Base-by-base conservation (phyloP, 2,888 invertebrate genomes). In the Epistrophella euchroma region DNA sequence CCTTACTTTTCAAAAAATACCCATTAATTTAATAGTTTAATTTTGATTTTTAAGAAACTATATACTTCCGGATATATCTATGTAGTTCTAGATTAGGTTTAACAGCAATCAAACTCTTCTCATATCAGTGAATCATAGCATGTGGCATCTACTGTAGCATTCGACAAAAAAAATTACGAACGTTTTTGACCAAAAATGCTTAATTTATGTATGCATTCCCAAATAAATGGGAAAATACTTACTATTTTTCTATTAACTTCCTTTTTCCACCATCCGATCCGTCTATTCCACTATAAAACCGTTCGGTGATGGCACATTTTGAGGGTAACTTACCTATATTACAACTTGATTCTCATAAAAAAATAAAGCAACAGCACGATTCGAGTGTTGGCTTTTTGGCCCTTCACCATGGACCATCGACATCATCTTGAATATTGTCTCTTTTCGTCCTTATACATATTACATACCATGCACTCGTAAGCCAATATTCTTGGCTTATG, bases 401-500 rank as follows among this genome's bases (percentile, higher is more conserved):
- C 60, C 22, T 19, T 22, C n/a, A 56, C 56, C 66, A 56, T 62
- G 22, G 10, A 60, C 40, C 28, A 25, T 45, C 25, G 11, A n/a
- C 43, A 52, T 71, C 52, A 10, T 43, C 35, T 40, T 55, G 32
- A 32, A 47, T 32, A 25, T 35, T 37, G 22, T 45, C 32, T 32
- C 40, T 19, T 32, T 32, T 56, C 37, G 2, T 50, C 3, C 32
- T 32, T 7, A 10, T n/a, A n/a, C 37, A 35, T 5, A 55, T 9
- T 19, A 37, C 0, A 25, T 37, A 11, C 62, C 47, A 56, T 56
- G 56, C 32, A 32, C 47, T 35, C 15, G 15, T 19, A 47, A 47
- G 19, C 47, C 66, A 66, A 66, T 62, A 55, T 62, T 62, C 25
- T 62, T 10, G 55, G 35, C 40, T 50, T 71, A 40, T 73, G 56